Percentiles rank a stretch among this genome's conserved stretches.
These are phyloP conservation scores for Aquatica leii DNA, from an alignment of 2,888 invertebrate genomes.

Conservation along the genomic window DNA sequence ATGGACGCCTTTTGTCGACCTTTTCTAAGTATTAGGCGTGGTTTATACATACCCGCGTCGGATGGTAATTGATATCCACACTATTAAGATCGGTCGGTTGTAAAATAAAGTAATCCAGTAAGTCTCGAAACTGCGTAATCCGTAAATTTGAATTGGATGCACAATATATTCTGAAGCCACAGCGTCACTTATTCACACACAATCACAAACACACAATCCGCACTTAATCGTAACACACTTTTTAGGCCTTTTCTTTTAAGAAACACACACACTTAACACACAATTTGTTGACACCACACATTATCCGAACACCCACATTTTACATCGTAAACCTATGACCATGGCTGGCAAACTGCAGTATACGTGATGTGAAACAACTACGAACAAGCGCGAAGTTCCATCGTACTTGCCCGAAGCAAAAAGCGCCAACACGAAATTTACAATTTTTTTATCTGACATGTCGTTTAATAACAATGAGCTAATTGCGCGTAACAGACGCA, in stretches of 20 bases:
- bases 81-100: conserved; percentile 20
- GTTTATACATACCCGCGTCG: conserved; percentile 34
- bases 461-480: conserved; percentile 8
- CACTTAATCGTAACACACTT: no score
- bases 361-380: conserved; percentile 20
- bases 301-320: conserved; percentile 28
- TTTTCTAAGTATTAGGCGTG: conserved; percentile 35
- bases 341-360: conserved; percentile 30
- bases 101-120: conserved; percentile 26
- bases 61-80: conserved; percentile 37
- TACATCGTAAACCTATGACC: conserved; percentile 20
- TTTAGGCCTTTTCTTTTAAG: conserved; percentile 21
- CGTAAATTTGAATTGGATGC: conserved; percentile 19
- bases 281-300: conserved; percentile 32
- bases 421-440: conserved; percentile 13
- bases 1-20: conserved; percentile 34
- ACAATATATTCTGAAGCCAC: conserved; percentile 18
- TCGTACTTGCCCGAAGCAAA: conserved; percentile 7
- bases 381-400: conserved; percentile 9
- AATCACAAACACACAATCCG: conserved; percentile 18
- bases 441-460: neutral
- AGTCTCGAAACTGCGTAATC: conserved; percentile 23
- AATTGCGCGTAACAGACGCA: neutral
- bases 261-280: conserved; percentile 31
- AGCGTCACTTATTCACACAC: conserved; percentile 25